phyloP scores from a whole-genome alignment of 1,140 invertebrate species.

The Halotydeus destructor region DNA sequence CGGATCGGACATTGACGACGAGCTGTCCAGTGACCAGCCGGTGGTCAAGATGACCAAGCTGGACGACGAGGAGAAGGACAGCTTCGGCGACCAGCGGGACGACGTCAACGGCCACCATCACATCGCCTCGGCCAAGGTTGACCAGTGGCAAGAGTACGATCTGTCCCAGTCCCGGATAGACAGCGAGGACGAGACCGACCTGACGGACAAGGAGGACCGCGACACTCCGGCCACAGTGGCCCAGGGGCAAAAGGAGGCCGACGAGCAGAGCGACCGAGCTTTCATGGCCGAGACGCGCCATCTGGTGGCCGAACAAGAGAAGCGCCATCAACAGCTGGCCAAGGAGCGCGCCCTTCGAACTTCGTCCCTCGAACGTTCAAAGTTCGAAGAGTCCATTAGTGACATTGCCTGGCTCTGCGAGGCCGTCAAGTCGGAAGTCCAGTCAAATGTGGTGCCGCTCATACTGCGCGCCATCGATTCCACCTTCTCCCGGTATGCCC shows the following conservation, averaged over 20 bases:
- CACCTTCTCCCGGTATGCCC: constrained; percentile 58
- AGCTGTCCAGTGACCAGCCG: too few species aligned
- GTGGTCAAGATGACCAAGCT: constrained; percentile 12
- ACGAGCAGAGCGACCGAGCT: constrained; percentile 22
- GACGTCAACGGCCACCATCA: too few species aligned
- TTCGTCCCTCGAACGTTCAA: neutral
- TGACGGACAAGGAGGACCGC: too few species aligned
- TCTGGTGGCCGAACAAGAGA: constrained; percentile 35
- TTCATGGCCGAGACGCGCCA: constrained; percentile 16
- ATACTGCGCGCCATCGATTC: constrained; percentile 49
- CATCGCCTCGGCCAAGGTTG: too few species aligned
- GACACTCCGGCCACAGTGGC: too few species aligned
- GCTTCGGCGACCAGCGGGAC: too few species aligned
- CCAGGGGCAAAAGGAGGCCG: constrained; percentile 1
- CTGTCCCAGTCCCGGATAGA: too few species aligned
- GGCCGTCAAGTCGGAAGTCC: constrained; percentile 67
- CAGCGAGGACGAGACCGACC: too few species aligned
- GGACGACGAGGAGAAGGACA: constrained; percentile 14
- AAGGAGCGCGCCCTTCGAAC: neutral
- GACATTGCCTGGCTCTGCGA: constrained; percentile 70
- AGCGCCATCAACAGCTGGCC: constrained; percentile 3
- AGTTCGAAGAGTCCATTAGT: too few species aligned
- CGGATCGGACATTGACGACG: too few species aligned
- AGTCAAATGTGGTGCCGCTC: constrained; percentile 40
- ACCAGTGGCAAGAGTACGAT: too few species aligned